These are phyloP conservation scores for Dendrocincla tyrannina DNA, from an alignment of 2,797 vertebrate genomes.

Conservation along the genomic window DNA sequence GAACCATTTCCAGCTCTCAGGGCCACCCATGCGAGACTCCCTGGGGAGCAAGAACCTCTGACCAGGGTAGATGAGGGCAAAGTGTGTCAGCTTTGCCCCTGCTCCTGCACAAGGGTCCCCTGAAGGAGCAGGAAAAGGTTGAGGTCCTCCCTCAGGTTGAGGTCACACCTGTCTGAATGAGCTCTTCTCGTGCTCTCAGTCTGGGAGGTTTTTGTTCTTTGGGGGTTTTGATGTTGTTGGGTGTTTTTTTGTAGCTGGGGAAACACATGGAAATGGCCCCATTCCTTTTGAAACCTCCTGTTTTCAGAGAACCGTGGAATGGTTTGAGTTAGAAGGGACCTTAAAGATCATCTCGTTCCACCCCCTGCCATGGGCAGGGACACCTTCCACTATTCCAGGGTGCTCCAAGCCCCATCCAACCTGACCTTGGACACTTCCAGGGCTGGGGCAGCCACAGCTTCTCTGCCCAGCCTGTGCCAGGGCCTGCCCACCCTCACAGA, in stretches of 20 bases:
- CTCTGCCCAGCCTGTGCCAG: not conserved
- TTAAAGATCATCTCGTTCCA: not conserved
- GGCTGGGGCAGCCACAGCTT: not conserved
- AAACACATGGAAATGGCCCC: rapidly evolving
- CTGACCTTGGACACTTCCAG: not conserved
- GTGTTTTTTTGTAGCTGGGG: not conserved
- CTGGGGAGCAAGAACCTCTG: not conserved
- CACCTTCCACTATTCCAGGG: not conserved
- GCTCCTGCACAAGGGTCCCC: not conserved
- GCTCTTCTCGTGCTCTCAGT: not conserved
- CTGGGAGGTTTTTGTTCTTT: not conserved
- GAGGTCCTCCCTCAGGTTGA: not conserved
- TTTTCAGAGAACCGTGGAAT: not conserved
- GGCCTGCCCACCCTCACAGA: not conserved
- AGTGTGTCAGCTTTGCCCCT: not conserved
- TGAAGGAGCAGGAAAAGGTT: not conserved
- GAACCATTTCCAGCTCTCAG: not conserved
- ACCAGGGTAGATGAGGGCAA: not conserved
- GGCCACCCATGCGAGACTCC: not conserved
- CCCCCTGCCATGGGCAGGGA: not conserved
- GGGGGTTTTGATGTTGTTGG: not conserved
- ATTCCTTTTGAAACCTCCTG: not conserved
- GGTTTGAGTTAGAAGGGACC: not conserved
- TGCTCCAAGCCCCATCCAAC: not conserved
- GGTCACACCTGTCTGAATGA: not conserved